Percentiles rank a stretch among this genome's conserved stretches.
Conservation (phyloP, 2,797 vertebrate species). For the Pseudotriccus pelzelni region DNA sequence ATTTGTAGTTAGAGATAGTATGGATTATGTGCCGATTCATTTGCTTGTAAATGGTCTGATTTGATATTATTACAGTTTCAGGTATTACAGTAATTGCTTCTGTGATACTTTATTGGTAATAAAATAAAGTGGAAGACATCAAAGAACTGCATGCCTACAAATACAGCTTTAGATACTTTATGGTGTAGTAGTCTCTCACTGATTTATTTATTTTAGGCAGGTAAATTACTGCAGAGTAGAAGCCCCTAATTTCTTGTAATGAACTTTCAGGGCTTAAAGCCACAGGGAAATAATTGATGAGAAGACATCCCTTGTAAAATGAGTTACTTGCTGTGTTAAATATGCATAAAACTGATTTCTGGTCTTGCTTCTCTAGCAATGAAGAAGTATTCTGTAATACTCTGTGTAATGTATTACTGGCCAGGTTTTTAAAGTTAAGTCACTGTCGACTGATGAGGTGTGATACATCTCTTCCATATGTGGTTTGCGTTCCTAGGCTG, state of each 20-base stretch:
- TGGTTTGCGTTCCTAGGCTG: background rate
- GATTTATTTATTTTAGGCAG: slow-evolving; percentile 20
- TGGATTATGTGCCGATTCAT: background rate
- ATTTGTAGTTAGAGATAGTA: background rate
- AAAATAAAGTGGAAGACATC: background rate
- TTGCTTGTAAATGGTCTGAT: slow-evolving; percentile 18
- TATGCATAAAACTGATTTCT: background rate
- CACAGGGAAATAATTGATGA: background rate
- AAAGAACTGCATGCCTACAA: background rate
- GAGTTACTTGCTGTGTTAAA: background rate
- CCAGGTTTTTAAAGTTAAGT: background rate
- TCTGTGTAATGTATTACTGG: background rate
- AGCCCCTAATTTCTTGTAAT: background rate
- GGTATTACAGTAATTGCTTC: background rate
- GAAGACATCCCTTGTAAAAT: background rate
- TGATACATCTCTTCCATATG: background rate
- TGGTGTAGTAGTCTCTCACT: background rate
- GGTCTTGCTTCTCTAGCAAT: background rate
- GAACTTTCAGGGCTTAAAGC: background rate
- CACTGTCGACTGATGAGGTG: fast-evolving
- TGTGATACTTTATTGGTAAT: slow-evolving; percentile 6
- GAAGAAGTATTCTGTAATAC: background rate
- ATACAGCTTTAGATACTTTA: background rate
- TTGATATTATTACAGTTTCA: background rate
- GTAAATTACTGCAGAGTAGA: slow-evolving; percentile 1